phyloP scores from a whole-genome alignment of 2,888 invertebrate species.

The Xanthia icteritia region DNA sequence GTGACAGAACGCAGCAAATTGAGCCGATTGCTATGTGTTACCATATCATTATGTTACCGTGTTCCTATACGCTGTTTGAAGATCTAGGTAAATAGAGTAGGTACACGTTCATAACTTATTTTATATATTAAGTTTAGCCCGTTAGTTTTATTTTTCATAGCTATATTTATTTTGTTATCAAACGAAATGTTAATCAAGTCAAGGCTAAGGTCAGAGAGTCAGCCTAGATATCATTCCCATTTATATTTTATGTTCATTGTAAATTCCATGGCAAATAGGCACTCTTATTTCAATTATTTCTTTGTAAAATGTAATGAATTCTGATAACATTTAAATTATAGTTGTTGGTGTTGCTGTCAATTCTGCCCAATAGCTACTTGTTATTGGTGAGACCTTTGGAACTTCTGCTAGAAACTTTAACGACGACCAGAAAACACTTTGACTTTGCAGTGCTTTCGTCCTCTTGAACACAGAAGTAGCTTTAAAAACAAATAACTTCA shows the following conservation, averaged over 20 bases:
- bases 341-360: not conserved
- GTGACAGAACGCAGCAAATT: slow-evolving; percentile 34
- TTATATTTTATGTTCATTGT: not conserved
- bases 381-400: too few species aligned
- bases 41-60: slow-evolving; percentile 2
- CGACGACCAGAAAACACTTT: not conserved
- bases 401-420: not conserved
- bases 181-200: slow-evolving; percentile 20
- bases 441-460: too few species aligned
- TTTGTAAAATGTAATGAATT: not conserved
- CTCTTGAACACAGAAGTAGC: not conserved
- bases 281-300: not conserved
- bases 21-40: slow-evolving; percentile 18
- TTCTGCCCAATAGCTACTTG: not conserved
- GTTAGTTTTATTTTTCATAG: not conserved
- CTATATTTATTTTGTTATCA: slow-evolving; percentile 31
- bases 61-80: slow-evolving; percentile 8
- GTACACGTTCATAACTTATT: not conserved
- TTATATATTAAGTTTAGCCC: not conserved
- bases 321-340: not conserved
- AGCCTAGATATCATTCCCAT: slow-evolving; percentile 10
- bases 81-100: slow-evolving; percentile 6
- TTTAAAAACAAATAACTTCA: not conserved
- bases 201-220: slow-evolving; percentile 27
- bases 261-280: not conserved